Evolutionary conservation across 2,113 vertebrate species (phyloP), one percentile per base, ranked within the genome.

Genomic region (Hippopotamus amphibius): DNA sequence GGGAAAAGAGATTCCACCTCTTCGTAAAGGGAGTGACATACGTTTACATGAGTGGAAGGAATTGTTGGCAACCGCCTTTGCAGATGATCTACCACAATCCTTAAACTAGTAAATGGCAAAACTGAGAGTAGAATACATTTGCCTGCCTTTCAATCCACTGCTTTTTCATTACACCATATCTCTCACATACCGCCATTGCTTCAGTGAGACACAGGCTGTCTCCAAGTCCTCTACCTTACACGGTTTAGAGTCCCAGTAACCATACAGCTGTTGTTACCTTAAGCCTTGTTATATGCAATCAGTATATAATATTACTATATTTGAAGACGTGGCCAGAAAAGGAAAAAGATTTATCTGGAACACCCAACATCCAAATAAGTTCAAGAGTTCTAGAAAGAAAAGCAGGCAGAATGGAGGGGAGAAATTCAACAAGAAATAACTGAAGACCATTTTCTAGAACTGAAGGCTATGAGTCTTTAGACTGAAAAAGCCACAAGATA

Each of bases 361-460:
- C 84, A 79, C 16, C 5, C 63, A 80, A 72, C 61, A 81, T 46
- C 41, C 48, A 90, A 61, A 94, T 50, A 83, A 68, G 12, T 53
- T 7, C 37, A 93, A 28, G 72, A 37, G 21, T 82, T 91, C 46
- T 69, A 82, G 26, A 74, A 95, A 92, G 33, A 72, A 79, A 91
- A 72, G 53, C 10, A 41, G 59, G 8, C 4, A 88, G 37, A 50
- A 77, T n/a, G 22, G 43, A 55, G 4, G 14, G 10, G 5, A 13
- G 12, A n/a, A 85, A 19, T 37, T 59, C 16, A 90, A 28, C 14
- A 63, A 71, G 3, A 95, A 83, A 77, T 87, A 71, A 92, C 57
- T 61, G 22, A 88, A 53, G 37, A 76, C 33, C 41, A 28, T 68
- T 97, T 88, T 88, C 84, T 90, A 92, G 71, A 94, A 90, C n/a